A percentile compares a stretch with the other conserved stretches of the same genome.
Evolutionary conservation across 2,888 invertebrate genomes (phyloP).

Genomic region (Psylliodes chrysocephalus): DNA sequence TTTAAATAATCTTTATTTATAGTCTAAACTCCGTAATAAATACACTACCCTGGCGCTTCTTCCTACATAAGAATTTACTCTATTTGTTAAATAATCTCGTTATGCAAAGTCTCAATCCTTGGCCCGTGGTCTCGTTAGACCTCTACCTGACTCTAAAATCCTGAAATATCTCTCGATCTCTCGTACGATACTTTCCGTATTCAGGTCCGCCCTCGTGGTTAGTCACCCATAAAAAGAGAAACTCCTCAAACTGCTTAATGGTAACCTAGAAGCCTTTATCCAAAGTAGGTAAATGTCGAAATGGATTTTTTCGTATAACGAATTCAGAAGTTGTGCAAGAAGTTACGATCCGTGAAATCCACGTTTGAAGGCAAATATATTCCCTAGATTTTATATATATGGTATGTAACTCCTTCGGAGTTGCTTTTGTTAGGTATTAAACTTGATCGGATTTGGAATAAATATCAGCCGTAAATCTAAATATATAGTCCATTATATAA

Average conservation of each 20-base stretch:
- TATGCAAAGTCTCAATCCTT: background rate
- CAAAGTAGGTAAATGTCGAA: conserved; percentile 16
- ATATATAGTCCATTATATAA: no score
- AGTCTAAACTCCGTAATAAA: no score
- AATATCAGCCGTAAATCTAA: no score
- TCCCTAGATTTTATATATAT: conserved; percentile 8
- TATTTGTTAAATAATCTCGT: background rate
- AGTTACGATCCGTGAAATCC: conserved; percentile 14
- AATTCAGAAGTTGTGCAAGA: conserved; percentile 13
- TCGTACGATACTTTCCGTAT: conserved; percentile 14
- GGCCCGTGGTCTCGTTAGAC: background rate
- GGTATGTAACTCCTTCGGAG: conserved; percentile 1
- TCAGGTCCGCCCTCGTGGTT: conserved; percentile 12
- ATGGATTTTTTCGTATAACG: conserved; percentile 23
- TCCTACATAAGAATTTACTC: no score
- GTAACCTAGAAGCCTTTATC: conserved; percentile 20
- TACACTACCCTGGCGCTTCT: no score
- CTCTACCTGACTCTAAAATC: background rate
- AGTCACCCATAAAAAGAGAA: conserved; percentile 22
- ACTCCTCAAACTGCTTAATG: conserved; percentile 12
- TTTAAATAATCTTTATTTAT: no score
- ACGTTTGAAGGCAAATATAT: conserved; percentile 5
- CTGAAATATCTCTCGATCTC: background rate
- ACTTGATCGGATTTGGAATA: background rate
- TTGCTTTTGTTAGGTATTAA: background rate